These are phyloP conservation scores for Meriones unguiculatus DNA, from an alignment of 2,113 vertebrate species.

Conservation along the genomic window DNA sequence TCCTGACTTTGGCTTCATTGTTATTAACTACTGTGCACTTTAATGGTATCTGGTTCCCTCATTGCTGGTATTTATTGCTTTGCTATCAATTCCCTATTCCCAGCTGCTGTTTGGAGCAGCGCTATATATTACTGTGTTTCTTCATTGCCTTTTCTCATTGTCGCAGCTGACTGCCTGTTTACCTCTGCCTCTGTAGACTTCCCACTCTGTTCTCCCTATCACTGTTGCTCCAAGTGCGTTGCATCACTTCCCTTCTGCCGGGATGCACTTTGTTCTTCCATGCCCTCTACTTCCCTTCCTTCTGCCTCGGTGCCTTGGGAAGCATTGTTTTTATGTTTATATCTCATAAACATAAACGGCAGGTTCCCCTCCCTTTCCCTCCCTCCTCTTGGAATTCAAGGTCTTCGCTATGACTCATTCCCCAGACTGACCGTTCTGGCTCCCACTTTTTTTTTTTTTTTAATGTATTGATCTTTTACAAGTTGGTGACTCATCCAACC, in stretches of 20 bases:
- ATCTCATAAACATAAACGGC: neutral
- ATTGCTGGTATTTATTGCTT: conserved; percentile 85
- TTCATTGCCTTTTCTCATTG: conserved; percentile 82
- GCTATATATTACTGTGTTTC: conserved; percentile 84
- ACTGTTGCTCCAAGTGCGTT: conserved; percentile 52
- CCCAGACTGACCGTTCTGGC: neutral
- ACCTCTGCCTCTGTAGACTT: conserved; percentile 80
- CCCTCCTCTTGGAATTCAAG: neutral
- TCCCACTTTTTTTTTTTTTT: neutral
- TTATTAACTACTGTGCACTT: conserved; percentile 85
- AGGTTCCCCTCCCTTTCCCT: neutral
- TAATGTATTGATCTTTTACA: neutral
- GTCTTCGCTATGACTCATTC: neutral
- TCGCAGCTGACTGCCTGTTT: conserved; percentile 86
- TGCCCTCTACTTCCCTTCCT: conserved; percentile 13
- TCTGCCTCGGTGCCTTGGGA: conserved; percentile 18
- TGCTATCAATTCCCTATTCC: conserved; percentile 85
- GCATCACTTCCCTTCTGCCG: conserved; percentile 49
- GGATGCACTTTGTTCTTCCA: neutral
- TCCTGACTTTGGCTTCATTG: conserved; percentile 77
- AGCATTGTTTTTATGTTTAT: neutral
- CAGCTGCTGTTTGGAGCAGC: conserved; percentile 85
- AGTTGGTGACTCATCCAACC: neutral
- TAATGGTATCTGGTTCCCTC: conserved; percentile 85
- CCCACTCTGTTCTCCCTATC: conserved; percentile 73